A percentile compares a stretch with the other conserved stretches of the same genome.
Evolutionary conservation across 2,797 vertebrate genomes (phyloP).

Genomic region (Antrozous pallidus): DNA sequence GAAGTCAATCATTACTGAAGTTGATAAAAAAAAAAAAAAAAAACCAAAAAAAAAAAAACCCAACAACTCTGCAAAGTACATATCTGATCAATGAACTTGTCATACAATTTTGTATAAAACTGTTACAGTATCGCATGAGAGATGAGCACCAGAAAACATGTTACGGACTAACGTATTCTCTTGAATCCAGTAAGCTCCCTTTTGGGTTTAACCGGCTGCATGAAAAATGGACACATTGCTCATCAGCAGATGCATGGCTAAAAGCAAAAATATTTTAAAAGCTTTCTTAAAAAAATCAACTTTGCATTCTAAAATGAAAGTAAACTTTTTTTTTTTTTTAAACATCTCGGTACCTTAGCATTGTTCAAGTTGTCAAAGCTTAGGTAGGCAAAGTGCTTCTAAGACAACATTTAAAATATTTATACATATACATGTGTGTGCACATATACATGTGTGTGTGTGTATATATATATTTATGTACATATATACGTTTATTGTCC

Average conservation of each 20-base stretch:
- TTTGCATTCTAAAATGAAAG: constrained; percentile 83
- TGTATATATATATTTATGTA: constrained; percentile 48
- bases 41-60: no score
- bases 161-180: constrained; percentile 81
- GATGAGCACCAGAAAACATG: constrained; percentile 89
- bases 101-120: constrained; percentile 76
- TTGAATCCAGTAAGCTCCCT: constrained; percentile 84
- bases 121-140: constrained; percentile 82
- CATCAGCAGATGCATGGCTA: constrained; percentile 79
- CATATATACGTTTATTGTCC: constrained; percentile 80
- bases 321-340: constrained; percentile 77
- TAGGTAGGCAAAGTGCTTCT: constrained; percentile 90
- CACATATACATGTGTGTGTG: constrained; percentile 61
- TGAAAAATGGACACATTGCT: constrained; percentile 81
- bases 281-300: constrained; percentile 78
- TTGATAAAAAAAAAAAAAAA: constrained; percentile 74
- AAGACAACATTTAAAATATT: constrained; percentile 87
- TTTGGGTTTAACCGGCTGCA: constrained; percentile 77
- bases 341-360: constrained; percentile 84
- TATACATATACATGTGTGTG: constrained; percentile 64
- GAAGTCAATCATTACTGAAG: constrained; percentile 77
- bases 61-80: constrained; percentile 78
- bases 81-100: constrained; percentile 80
- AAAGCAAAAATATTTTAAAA: constrained; percentile 83
- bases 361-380: constrained; percentile 85